A percentile compares a stretch with the other conserved stretches of the same genome.
phyloP scores from a whole-genome alignment of 2,113 vertebrate species.

The Guaruba guarouba region DNA sequence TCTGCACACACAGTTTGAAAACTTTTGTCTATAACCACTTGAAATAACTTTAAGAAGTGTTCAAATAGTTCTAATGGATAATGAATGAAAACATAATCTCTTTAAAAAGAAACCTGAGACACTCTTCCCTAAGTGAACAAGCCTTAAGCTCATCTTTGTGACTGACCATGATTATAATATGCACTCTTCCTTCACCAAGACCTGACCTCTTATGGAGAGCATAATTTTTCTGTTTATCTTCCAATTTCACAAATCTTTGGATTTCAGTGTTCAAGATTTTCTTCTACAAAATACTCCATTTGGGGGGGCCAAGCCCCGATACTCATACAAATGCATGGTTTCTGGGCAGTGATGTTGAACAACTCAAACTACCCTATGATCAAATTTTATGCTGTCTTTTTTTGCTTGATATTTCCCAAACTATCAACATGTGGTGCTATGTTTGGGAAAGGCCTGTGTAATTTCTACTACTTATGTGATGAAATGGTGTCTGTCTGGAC shows the following conservation, averaged over 20 bases:
- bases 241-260: neutral
- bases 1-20: neutral
- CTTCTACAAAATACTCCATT: neutral
- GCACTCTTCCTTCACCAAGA: neutral
- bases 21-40: neutral
- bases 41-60: neutral
- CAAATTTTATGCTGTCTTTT: neutral
- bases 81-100: neutral
- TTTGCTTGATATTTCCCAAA: neutral
- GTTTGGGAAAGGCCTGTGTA: neutral
- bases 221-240: neutral
- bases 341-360: neutral
- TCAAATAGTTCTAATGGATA: neutral
- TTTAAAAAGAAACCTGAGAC: neutral
- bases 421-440: neutral
- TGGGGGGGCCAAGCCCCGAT: neutral
- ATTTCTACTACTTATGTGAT: neutral
- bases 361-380: neutral
- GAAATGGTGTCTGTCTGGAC: neutral
- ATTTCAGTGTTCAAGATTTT: neutral
- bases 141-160: neutral
- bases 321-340: neutral
- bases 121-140: neutral
- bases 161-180: neutral
- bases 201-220: neutral